phyloP scores from a whole-genome alignment of 1,140 invertebrate genomes.

The Listronotus oregonensis region DNA sequence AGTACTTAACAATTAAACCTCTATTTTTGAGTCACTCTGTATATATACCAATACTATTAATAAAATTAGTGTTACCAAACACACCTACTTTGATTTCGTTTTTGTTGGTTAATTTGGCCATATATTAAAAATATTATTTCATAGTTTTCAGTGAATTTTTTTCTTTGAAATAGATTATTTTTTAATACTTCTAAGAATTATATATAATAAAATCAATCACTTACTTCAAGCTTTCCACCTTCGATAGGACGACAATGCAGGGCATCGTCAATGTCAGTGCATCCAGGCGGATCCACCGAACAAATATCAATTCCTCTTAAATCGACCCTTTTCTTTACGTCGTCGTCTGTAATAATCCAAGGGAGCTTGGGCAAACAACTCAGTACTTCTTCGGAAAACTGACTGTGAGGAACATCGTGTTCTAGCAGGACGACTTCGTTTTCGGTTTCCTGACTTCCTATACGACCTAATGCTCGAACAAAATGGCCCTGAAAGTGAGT shows the following conservation, averaged over 20 bases:
- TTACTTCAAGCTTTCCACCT: slow-evolving; percentile 77
- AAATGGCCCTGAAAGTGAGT: slow-evolving; percentile 75
- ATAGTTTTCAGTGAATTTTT: too few relatives aligned
- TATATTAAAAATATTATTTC: too few relatives aligned
- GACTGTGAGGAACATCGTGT: slow-evolving; percentile 94
- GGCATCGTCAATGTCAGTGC: slow-evolving; percentile 99
- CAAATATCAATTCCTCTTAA: slow-evolving; percentile 86
- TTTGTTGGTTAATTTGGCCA: too few relatives aligned
- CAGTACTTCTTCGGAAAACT: slow-evolving; percentile 93
- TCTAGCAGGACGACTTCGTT: slow-evolving; percentile 95
- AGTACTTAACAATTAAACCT: too few relatives aligned
- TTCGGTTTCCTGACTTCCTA: slow-evolving; percentile 85
- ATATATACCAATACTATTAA: too few relatives aligned
- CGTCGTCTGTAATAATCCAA: slow-evolving; percentile 88
- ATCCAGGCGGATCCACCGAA: slow-evolving; percentile 98
- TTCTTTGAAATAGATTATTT: too few relatives aligned
- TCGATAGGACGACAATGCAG: slow-evolving; percentile 82
- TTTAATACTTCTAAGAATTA: too few relatives aligned
- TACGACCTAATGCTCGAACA: slow-evolving; percentile 80
- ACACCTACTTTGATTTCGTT: too few relatives aligned
- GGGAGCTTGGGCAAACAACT: slow-evolving; percentile 89
- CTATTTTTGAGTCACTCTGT: too few relatives aligned
- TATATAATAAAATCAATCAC: too few relatives aligned
- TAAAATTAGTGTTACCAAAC: too few relatives aligned
- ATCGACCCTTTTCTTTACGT: slow-evolving; percentile 79